phyloP scores from a whole-genome alignment of 2,797 vertebrate genomes.

The Pseudochirops corinnae region DNA sequence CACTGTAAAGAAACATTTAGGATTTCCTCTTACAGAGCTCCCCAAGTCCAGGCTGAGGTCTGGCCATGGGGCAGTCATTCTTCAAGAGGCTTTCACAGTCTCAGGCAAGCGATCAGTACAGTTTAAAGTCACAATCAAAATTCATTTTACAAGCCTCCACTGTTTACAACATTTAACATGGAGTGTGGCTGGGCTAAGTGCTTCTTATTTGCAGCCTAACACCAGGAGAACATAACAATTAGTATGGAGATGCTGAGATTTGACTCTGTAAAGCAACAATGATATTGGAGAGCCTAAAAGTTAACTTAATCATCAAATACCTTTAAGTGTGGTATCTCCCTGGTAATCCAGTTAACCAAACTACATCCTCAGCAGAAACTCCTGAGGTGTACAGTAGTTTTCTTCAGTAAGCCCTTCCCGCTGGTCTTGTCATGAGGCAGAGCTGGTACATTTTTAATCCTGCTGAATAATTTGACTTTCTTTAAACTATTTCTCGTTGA shows the following conservation, averaged over 20 bases:
- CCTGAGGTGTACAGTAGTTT: constrained; percentile 85
- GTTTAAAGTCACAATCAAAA: constrained; percentile 65
- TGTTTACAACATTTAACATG: constrained; percentile 65
- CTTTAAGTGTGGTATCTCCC: constrained; percentile 81
- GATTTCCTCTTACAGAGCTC: constrained; percentile 69
- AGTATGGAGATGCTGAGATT: constrained; percentile 71
- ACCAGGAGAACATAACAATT: constrained; percentile 53
- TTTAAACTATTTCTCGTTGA: constrained; percentile 84
- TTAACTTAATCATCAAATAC: constrained; percentile 85
- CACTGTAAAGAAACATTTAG: constrained; percentile 63
- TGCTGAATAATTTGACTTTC: constrained; percentile 83
- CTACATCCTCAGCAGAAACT: constrained; percentile 86
- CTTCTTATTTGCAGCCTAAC: constrained; percentile 64
- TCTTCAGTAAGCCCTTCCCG: constrained; percentile 80
- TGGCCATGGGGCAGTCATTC: constrained; percentile 52
- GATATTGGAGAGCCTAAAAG: constrained; percentile 81
- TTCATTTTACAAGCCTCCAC: constrained; percentile 67
- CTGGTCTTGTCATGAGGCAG: constrained; percentile 81
- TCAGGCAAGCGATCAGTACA: constrained; percentile 72
- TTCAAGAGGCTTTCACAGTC: constrained; percentile 68
- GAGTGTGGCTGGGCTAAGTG: constrained; percentile 71
- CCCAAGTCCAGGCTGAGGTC: constrained; percentile 62
- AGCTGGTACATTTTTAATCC: constrained; percentile 80
- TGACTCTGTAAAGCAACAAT: constrained; percentile 72
- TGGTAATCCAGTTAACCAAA: constrained; percentile 85